Base-by-base conservation (phyloP, 2,888 invertebrate species). In the Pyrgus malvae region DNA sequence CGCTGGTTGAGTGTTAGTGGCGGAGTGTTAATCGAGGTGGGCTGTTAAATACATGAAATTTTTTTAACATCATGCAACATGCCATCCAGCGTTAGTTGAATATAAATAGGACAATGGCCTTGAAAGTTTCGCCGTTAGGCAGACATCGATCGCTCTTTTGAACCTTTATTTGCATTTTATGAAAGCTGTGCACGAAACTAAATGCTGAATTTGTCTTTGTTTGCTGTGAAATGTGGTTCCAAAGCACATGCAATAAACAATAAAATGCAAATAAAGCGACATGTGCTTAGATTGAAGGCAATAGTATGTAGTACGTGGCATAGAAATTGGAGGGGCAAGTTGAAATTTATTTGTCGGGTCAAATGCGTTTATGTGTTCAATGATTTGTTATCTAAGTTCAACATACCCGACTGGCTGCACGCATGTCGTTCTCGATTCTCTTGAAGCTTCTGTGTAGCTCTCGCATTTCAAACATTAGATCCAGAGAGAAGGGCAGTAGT, bases 401-500 rank as follows among this genome's bases (percentile, higher is more conserved):
- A 72, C 87, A 78, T 72, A 90, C 91, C 76, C 89, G 79, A 69
- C 91, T 85, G 35, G 90, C 89, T 50, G 91, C 82, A 64, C 91
- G 78, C 90, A 90, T 89, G 50, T 90, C 90, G 62, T 76, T 90
- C 63, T 92, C 93, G 79, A 94, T 93, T 66, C 92, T 91, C 73
- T 94, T 94, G 73, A 95, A 93, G 78, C 95, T 95, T 70, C 93
- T 91, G 71, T 95, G 95, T 29, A 95, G 85, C 73, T 94, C 93
- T 42, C 94, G 91, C 80, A 94, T 94, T 77, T 96, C 95, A 73
- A 95, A 95, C 73, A 96, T 91, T 59, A 96, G 91, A 78, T 97
- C 96, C 63, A 97, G 90, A 64, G 95, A 94, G 87, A 97, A 97
- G 9, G 95, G 95, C 54, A 95, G 89, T 54, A 95, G 92, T 29